Evolutionary conservation across 2,888 invertebrate species (phyloP).

Genomic region (Phalangium opilio): DNA sequence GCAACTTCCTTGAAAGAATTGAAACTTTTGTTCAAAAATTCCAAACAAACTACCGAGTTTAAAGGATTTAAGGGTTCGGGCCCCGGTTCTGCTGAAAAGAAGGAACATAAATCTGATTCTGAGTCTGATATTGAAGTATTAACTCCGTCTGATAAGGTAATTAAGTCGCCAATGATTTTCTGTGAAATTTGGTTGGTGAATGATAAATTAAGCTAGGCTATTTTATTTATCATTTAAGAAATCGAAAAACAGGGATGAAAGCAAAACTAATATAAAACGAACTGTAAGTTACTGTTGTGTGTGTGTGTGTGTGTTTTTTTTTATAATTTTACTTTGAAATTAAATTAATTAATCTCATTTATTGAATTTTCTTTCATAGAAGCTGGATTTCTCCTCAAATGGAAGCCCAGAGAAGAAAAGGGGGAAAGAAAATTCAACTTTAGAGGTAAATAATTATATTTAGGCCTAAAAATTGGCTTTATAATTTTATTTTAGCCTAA

Average conservation of each 20-base stretch:
- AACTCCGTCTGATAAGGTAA: neutral
- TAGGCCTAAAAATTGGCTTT: too few species aligned
- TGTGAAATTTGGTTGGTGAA: too few species aligned
- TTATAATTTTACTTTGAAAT: neutral
- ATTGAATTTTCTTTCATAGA: too few species aligned
- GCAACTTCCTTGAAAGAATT: conserved; percentile 67
- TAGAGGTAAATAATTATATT: too few species aligned
- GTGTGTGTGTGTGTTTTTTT: too few species aligned
- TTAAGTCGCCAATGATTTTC: neutral
- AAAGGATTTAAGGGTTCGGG: neutral
- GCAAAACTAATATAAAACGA: neutral
- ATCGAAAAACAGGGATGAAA: neutral
- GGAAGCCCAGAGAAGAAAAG: too few species aligned
- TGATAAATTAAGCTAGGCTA: too few species aligned
- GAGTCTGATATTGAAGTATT: neutral
- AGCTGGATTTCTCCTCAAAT: too few species aligned
- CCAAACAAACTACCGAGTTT: neutral
- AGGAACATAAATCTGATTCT: neutral
- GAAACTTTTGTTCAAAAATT: conserved; percentile 28
- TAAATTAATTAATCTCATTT: conserved; percentile 13
- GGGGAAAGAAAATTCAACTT: too few species aligned
- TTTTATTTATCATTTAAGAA: neutral
- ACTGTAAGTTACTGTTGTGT: too few species aligned
- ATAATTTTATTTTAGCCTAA: too few species aligned
- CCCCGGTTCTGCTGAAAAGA: neutral